phyloP scores from a whole-genome alignment of 2,888 invertebrate species.

The Zaprionus obscuricornis region DNA sequence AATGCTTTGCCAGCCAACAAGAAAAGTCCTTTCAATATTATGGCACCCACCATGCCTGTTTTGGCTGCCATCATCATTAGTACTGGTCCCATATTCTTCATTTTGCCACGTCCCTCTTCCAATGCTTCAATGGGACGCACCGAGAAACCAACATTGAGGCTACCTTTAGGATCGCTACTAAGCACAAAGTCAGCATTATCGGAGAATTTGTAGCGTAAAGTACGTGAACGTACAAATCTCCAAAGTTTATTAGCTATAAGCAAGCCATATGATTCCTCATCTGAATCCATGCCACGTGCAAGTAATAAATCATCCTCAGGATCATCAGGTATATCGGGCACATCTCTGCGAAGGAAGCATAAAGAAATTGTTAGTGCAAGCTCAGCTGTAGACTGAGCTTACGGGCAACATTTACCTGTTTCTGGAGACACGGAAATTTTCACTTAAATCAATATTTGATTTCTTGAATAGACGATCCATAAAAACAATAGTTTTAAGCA shows the following conservation, averaged over 20 bases:
- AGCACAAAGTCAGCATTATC: constrained; percentile 92
- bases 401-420: constrained; percentile 85
- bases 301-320: constrained; percentile 86
- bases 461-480: constrained; percentile 92
- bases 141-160: constrained; percentile 86
- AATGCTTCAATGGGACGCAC: constrained; percentile 86
- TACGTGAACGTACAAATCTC: constrained; percentile 90
- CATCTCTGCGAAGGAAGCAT: constrained; percentile 58
- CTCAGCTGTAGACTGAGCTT: not conserved
- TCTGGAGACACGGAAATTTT: constrained; percentile 90
- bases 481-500: constrained; percentile 91
- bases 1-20: constrained; percentile 93
- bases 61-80: constrained; percentile 91
- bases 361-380: not conserved
- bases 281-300: constrained; percentile 84
- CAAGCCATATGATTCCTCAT: constrained; percentile 86
- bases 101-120: constrained; percentile 88
- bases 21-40: constrained; percentile 91
- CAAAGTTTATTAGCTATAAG: constrained; percentile 90
- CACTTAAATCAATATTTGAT: constrained; percentile 90
- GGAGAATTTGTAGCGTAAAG: constrained; percentile 90
- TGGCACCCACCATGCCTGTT: constrained; percentile 90
- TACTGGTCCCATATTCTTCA: constrained; percentile 89
- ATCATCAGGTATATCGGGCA: constrained; percentile 82
- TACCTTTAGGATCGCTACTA: constrained; percentile 88